phyloP scores from a whole-genome alignment of 2,113 vertebrate genomes.

The Halcyon malimbica region DNA sequence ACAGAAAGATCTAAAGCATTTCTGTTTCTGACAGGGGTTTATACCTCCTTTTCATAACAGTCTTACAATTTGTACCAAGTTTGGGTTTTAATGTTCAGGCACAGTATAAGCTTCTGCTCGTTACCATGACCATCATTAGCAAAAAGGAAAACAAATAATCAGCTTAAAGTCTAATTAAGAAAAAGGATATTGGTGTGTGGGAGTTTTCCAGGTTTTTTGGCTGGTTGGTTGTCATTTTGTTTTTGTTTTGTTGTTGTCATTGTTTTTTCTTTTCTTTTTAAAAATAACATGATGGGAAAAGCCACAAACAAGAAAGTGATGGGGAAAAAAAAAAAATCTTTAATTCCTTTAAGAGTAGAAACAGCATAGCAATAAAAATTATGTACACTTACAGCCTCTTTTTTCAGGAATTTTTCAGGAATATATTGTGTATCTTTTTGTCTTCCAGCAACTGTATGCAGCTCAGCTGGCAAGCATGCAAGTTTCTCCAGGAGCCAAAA shows the following conservation, averaged over 20 bases:
- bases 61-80: neutral
- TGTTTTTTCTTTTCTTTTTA: neutral
- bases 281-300: neutral
- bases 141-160: neutral
- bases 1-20: neutral
- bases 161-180: neutral
- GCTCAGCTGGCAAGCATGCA: conserved; percentile 99
- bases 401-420: conserved; percentile 30
- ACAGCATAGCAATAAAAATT: neutral
- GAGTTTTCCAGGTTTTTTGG: neutral
- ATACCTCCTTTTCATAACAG: neutral
- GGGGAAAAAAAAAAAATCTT: neutral
- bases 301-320: neutral
- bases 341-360: neutral
- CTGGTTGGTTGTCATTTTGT: too few relatives aligned
- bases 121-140: neutral
- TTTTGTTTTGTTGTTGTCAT: neutral
- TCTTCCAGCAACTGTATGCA: conserved; percentile 96
- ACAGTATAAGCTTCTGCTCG: neutral
- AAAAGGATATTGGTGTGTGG: neutral
- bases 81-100: neutral
- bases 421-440: conserved; percentile 69
- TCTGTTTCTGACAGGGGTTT: neutral
- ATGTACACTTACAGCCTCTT: neutral
- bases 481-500: conserved; percentile 98